Conservation (phyloP, 2,113 vertebrate species). For the Caretta caretta region DNA sequence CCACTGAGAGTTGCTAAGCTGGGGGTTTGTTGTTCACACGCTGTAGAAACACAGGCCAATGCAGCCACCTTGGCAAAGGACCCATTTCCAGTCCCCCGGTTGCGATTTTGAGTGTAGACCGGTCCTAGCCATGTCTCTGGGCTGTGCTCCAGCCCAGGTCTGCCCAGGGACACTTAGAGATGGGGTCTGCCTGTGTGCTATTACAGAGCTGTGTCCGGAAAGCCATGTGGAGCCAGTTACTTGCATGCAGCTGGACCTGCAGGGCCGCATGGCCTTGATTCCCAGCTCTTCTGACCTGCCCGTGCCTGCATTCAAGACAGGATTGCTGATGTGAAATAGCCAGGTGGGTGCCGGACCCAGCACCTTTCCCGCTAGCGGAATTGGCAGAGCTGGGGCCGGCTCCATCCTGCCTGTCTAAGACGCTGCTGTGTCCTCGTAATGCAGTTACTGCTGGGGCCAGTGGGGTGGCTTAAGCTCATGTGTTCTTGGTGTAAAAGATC, state of each 20-base stretch:
- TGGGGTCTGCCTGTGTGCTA: too few species aligned
- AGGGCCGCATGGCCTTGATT: neutral
- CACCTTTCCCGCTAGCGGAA: neutral
- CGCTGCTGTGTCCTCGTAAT: neutral
- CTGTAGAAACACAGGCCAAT: neutral
- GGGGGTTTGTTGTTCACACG: neutral
- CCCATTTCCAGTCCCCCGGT: neutral
- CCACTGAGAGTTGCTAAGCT: neutral
- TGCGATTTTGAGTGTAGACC: neutral
- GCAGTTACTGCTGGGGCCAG: neutral
- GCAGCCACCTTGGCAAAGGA: neutral
- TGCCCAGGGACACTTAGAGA: too few species aligned
- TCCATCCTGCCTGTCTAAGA: neutral
- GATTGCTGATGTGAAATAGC: neutral
- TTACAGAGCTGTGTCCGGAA: neutral
- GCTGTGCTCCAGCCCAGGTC: neutral
- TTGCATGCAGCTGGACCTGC: neutral
- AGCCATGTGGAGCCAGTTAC: neutral
- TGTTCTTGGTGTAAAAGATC: too few species aligned
- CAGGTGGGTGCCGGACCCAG: neutral
- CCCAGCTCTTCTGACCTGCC: neutral
- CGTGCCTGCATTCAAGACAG: too few species aligned
- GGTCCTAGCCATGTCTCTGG: neutral
- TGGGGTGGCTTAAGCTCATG: too few species aligned
- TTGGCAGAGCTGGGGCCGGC: neutral